phyloP scores from a whole-genome alignment of 2,888 invertebrate genomes.

The Acanthoscelides obtectus region DNA sequence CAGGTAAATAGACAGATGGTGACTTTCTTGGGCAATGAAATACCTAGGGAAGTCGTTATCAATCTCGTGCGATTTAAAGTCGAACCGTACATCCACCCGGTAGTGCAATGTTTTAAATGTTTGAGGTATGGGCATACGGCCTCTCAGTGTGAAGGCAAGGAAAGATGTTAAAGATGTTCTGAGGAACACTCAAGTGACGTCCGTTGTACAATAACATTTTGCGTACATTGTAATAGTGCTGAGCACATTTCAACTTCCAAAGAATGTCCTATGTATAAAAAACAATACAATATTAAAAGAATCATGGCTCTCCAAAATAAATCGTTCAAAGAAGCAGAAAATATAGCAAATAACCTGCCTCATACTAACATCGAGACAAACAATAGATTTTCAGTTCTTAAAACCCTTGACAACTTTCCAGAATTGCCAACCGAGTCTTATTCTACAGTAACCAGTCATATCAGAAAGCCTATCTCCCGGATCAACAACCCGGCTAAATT shows the following conservation, averaged over 20 bases:
- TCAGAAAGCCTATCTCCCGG: not conserved
- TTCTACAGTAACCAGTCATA: not conserved
- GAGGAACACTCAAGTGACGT: too few species aligned
- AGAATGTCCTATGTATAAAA: not conserved
- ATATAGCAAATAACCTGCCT: not conserved
- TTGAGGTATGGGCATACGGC: not conserved
- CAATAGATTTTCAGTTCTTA: not conserved
- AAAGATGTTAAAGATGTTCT: not conserved
- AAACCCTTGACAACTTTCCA: not conserved
- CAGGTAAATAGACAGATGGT: too few species aligned
- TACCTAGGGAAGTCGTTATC: too few species aligned
- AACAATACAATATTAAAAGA: not conserved
- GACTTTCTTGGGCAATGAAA: too few species aligned
- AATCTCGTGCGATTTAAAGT: too few species aligned
- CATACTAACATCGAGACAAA: not conserved
- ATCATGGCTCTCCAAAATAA: too few species aligned
- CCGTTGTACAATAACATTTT: not conserved
- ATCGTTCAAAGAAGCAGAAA: not conserved
- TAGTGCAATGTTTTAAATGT: too few species aligned
- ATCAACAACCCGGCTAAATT: not conserved
- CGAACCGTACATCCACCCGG: too few species aligned
- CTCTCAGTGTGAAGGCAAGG: constrained; percentile 3
- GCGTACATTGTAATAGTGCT: not conserved
- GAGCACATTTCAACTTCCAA: not conserved
- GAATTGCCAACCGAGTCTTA: too few species aligned